These are phyloP conservation scores for Apis laboriosa DNA, from an alignment of 1,140 invertebrate genomes.

Conservation along the genomic window DNA sequence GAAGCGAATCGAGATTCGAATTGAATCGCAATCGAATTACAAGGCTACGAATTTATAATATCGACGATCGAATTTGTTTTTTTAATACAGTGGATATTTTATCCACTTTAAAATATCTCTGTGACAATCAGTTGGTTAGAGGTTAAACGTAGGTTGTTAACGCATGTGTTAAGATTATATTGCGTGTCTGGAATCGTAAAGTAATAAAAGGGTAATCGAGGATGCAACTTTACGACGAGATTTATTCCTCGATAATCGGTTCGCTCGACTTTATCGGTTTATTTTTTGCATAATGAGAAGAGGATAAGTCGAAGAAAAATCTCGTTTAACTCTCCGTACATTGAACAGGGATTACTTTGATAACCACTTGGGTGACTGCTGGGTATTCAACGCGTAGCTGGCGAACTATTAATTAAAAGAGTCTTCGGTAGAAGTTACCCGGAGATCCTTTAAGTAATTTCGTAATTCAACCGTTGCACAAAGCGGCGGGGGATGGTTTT, in stretches of 20 bases:
- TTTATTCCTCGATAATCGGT: constrained; percentile 6
- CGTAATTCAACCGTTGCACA: constrained; percentile 39
- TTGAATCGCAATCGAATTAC: background rate
- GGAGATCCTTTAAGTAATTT: constrained; percentile 48
- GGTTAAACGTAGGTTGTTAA: background rate
- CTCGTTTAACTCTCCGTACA: constrained; percentile 9
- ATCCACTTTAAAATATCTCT: background rate
- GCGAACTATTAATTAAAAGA: constrained; percentile 51
- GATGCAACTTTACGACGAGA: background rate
- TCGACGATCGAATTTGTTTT: constrained; percentile 26
- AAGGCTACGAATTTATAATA: constrained; percentile 14
- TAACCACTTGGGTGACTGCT: constrained; percentile 46
- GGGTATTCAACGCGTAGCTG: constrained; percentile 42
- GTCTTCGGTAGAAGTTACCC: constrained; percentile 33
- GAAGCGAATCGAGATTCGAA: constrained; percentile 1
- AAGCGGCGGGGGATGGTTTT: constrained; percentile 40
- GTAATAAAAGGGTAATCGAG: background rate
- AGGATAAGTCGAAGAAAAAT: constrained; percentile 19
- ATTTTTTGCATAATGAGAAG: constrained; percentile 1
- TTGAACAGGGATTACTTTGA: constrained; percentile 44
- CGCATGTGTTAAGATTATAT: background rate
- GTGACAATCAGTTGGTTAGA: background rate
- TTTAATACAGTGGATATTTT: background rate
- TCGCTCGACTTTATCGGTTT: background rate
- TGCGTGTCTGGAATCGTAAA: background rate